Evolutionary conservation across 2,113 vertebrate species (phyloP).

Genomic region (Aspidoscelis tigris): DNA sequence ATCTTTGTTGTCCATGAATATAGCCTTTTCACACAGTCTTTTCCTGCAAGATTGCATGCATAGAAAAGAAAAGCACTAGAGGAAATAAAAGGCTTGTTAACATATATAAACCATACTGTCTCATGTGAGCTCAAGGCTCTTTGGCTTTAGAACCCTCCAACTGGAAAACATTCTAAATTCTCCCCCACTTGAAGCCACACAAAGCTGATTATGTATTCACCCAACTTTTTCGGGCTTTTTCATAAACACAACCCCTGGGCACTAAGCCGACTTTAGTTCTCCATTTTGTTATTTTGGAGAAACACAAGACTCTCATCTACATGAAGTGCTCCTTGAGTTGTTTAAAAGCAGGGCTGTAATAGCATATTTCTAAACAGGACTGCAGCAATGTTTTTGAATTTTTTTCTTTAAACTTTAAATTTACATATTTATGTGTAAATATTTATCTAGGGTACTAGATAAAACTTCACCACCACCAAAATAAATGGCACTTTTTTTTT

Average conservation of each 20-base stretch:
- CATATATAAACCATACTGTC: neutral
- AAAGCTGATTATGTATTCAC: neutral
- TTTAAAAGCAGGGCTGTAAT: neutral
- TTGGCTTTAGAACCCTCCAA: neutral
- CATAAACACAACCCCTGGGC: neutral
- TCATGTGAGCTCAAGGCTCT: neutral
- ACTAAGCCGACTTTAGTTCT: neutral
- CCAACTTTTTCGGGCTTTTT: neutral
- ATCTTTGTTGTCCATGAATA: neutral
- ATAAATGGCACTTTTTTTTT: neutral
- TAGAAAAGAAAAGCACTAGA: neutral
- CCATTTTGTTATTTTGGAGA: neutral
- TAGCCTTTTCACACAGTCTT: neutral
- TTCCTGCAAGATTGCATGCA: neutral
- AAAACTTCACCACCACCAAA: neutral
- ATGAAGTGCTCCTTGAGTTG: neutral
- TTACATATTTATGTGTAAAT: neutral
- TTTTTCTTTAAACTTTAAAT: neutral
- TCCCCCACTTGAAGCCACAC: neutral
- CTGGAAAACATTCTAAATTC: neutral
- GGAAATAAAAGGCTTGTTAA: neutral
- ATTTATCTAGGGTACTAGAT: neutral
- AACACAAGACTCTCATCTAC: neutral
- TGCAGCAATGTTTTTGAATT: neutral
- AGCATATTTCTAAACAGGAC: neutral